These are phyloP conservation scores for Sebastes itinus DNA, from an alignment of 2,797 vertebrate species.

Conservation along the genomic window DNA sequence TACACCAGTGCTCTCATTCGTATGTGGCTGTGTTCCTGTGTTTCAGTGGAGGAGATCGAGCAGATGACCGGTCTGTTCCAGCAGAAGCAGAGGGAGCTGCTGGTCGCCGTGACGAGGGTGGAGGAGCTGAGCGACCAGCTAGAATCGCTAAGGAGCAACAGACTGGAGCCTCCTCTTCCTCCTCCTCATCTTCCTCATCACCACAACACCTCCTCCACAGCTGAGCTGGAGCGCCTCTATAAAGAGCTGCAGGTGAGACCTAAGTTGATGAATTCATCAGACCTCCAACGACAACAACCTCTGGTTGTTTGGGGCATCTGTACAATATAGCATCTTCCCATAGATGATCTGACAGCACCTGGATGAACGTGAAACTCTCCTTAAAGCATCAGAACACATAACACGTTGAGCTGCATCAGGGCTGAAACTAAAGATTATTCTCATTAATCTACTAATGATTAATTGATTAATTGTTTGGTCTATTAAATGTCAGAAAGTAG, in stretches of 20 bases:
- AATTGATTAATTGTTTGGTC: background rate
- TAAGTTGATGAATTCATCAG: background rate
- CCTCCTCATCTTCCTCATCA: constrained; percentile 17
- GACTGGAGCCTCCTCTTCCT: constrained; percentile 78
- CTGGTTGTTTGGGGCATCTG: background rate
- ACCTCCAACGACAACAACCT: background rate
- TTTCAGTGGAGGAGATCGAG: constrained; percentile 94
- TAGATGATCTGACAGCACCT: background rate
- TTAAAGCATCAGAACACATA: background rate
- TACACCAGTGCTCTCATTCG: background rate
- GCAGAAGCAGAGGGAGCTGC: constrained; percentile 95
- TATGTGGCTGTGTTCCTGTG: background rate
- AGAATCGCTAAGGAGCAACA: constrained; percentile 88
- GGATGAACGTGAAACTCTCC: background rate
- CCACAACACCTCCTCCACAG: constrained; percentile 65
- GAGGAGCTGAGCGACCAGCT: constrained; percentile 93
- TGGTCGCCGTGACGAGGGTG: constrained; percentile 89
- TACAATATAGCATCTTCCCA: background rate
- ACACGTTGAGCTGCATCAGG: background rate
- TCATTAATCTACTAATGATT: background rate
- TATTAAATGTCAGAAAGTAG: background rate
- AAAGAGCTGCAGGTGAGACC: constrained; percentile 93
- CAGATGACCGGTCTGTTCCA: constrained; percentile 95
- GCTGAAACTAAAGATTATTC: background rate
- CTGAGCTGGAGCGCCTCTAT: constrained; percentile 90